These are phyloP conservation scores for Agonum fuliginosum DNA, from an alignment of 2,888 invertebrate genomes.

Conservation along the genomic window DNA sequence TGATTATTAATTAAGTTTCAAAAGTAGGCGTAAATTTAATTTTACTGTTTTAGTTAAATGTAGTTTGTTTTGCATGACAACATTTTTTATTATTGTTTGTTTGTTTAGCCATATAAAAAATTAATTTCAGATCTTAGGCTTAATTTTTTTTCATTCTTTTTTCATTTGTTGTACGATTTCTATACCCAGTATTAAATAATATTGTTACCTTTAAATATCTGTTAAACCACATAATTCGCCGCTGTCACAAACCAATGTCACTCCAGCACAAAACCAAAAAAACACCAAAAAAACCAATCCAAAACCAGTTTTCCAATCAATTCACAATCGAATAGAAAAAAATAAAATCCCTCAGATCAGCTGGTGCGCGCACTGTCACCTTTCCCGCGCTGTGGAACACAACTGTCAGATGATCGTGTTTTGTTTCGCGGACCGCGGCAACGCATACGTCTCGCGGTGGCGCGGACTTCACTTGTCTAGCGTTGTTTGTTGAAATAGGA, in stretches of 20 bases:
- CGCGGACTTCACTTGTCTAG: conserved; percentile 24
- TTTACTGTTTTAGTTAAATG: no score
- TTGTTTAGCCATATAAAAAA: no score
- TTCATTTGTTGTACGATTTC: no score
- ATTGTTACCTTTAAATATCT: conserved; percentile 21
- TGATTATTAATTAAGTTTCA: no score
- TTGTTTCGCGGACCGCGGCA: background rate
- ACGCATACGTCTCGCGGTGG: background rate
- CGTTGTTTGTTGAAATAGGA: conserved; percentile 36
- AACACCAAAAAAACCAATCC: conserved; percentile 23
- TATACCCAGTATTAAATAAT: background rate
- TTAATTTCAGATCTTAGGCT: no score
- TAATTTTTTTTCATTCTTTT: no score
- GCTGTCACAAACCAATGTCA: conserved; percentile 5
- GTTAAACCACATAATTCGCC: conserved; percentile 13
- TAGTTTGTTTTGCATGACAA: no score
- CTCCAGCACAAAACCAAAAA: conserved; percentile 39
- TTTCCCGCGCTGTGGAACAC: conserved; percentile 5
- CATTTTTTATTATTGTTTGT: no score
- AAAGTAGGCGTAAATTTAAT: no score
- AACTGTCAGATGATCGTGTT: background rate
- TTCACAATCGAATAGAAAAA: conserved; percentile 39
- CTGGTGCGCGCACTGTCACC: conserved; percentile 6
- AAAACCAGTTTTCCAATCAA: conserved; percentile 48
- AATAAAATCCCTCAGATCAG: conserved; percentile 3